Evolutionary conservation across 2,888 invertebrate species (phyloP).

Genomic region (Dryobota labecula): DNA sequence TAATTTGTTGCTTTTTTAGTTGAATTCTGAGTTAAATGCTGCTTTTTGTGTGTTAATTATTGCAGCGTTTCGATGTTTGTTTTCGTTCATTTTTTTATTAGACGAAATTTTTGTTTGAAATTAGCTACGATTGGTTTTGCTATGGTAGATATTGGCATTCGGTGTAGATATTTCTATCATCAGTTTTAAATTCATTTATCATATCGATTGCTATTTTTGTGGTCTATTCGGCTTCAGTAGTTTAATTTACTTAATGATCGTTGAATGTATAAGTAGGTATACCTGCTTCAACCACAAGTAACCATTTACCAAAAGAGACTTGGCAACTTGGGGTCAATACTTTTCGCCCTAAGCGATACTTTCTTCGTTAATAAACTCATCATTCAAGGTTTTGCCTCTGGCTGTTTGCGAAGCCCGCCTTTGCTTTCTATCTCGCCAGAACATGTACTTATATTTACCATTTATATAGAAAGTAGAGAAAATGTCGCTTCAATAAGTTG

Average conservation of each 20-base stretch:
- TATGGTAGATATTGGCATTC: not conserved
- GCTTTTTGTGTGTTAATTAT: slow-evolving; percentile 32
- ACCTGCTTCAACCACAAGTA: not conserved
- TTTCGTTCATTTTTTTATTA: slow-evolving; percentile 17
- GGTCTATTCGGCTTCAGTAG: not conserved
- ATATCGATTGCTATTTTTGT: not conserved
- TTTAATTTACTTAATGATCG: not conserved
- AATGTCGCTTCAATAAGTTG: slow-evolving; percentile 38
- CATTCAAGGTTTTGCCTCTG: slow-evolving; percentile 36
- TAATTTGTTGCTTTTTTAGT: slow-evolving; percentile 53
- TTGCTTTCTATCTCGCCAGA: slow-evolving; percentile 68
- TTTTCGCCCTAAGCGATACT: slow-evolving; percentile 50
- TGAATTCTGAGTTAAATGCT: slow-evolving; percentile 37
- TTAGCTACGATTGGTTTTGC: not conserved
- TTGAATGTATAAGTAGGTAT: not conserved
- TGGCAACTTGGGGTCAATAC: slow-evolving; percentile 1
- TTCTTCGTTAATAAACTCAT: slow-evolving; percentile 50
- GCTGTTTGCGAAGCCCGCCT: slow-evolving; percentile 35
- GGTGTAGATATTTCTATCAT: no score
- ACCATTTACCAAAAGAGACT: not conserved
- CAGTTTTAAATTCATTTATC: slow-evolving; percentile 9
- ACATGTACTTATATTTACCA: slow-evolving; percentile 56
- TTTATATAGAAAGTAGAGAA: slow-evolving; percentile 70
- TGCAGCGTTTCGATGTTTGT: slow-evolving; percentile 49
- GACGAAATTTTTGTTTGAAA: no score